phyloP scores from a whole-genome alignment of 2,888 invertebrate species.

The Limulus polyphemus region DNA sequence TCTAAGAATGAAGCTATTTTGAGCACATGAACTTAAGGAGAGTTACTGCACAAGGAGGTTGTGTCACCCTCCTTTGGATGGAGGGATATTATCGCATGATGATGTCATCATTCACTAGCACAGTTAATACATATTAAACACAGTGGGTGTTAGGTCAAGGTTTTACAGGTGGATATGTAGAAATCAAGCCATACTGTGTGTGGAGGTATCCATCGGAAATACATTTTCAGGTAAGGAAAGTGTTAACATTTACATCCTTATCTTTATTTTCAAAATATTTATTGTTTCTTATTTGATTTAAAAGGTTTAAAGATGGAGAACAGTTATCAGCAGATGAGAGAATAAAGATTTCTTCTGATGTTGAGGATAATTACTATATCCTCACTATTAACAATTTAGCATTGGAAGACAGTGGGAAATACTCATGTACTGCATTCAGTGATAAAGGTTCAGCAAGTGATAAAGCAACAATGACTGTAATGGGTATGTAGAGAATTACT shows the following conservation, averaged over 20 bases:
- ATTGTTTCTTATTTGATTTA: background rate
- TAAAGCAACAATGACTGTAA: slow-evolving; percentile 38
- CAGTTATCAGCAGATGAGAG: background rate
- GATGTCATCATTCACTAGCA: no score
- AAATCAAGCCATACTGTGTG: no score
- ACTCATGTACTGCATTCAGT: slow-evolving; percentile 41
- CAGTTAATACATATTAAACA: no score
- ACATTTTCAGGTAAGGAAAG: slow-evolving; percentile 4
- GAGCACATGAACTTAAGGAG: no score
- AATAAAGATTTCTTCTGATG: slow-evolving; percentile 5
- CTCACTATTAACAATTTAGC: slow-evolving; percentile 38
- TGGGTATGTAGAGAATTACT: slow-evolving; percentile 33
- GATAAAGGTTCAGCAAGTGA: slow-evolving; percentile 40
- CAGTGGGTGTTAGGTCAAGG: no score
- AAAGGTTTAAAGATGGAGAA: background rate
- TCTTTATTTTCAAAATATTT: background rate
- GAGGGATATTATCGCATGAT: no score
- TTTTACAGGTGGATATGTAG: no score
- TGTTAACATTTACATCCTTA: background rate
- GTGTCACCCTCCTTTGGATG: no score
- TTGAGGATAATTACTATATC: slow-evolving; percentile 32
- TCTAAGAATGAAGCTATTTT: no score
- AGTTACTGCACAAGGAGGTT: no score
- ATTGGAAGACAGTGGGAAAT: slow-evolving; percentile 39
- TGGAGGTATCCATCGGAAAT: no score